Evolutionary conservation across 2,113 vertebrate species (phyloP).

Genomic region (Eleginops maclovinus): DNA sequence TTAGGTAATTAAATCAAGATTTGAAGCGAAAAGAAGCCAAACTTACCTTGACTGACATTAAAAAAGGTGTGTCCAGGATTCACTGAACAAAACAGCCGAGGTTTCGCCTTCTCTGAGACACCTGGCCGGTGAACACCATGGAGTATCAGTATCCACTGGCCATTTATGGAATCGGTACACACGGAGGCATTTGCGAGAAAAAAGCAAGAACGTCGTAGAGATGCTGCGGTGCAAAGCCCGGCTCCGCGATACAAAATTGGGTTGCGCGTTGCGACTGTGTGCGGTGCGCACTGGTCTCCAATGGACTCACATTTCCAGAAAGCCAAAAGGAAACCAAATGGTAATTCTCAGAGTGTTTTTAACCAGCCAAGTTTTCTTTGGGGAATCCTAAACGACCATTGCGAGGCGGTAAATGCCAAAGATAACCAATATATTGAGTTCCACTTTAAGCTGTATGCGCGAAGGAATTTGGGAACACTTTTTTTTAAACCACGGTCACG

Average conservation of each 20-base stretch:
- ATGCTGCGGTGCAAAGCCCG: conserved; percentile 55
- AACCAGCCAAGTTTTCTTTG: conserved; percentile 39
- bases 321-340: conserved; percentile 7
- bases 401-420: background rate
- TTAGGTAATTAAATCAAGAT: background rate
- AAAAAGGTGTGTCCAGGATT: conserved; percentile 79
- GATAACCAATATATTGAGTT: conserved; percentile 46
- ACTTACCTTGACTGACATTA: conserved; percentile 84
- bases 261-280: conserved; percentile 64
- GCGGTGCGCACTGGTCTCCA: conserved; percentile 60
- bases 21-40: conserved; percentile 40
- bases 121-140: conserved; percentile 65
- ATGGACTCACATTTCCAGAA: conserved; percentile 70
- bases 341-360: background rate
- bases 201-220: conserved; percentile 37
- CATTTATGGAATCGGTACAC: conserved; percentile 36
- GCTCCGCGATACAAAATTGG: conserved; percentile 42
- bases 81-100: conserved; percentile 54
- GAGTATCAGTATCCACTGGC: conserved; percentile 65
- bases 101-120: conserved; percentile 53
- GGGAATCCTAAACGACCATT: background rate
- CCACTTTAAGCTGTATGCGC: conserved; percentile 56
- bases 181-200: conserved; percentile 54
- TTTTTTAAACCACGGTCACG: conserved; percentile 53
- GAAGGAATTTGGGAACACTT: conserved; percentile 66